phyloP scores from a whole-genome alignment of 2,888 invertebrate genomes.

The Drosophila borealis region DNA sequence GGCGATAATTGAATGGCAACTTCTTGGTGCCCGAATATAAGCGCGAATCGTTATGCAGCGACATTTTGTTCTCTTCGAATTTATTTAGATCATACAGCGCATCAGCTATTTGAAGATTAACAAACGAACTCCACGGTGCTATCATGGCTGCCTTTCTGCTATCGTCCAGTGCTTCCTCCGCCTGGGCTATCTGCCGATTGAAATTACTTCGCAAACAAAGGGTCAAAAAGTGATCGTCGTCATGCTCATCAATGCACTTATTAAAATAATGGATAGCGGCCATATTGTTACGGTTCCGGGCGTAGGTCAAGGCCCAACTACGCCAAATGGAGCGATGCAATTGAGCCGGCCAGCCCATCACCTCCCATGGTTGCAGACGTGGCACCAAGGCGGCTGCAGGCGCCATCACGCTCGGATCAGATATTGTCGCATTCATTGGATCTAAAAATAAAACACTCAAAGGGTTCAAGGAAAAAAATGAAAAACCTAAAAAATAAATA shows the following conservation, averaged over 20 bases:
- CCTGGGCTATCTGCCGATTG: slow-evolving; percentile 52
- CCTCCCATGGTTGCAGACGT: slow-evolving; percentile 45
- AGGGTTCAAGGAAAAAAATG: slow-evolving; percentile 7
- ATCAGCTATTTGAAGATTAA: slow-evolving; percentile 56
- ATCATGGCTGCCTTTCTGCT: slow-evolving; percentile 27
- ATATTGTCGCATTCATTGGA: slow-evolving; percentile 12
- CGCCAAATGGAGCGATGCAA: slow-evolving; percentile 53
- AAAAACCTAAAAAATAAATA: slow-evolving; percentile 5
- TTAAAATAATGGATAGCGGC: slow-evolving; percentile 61
- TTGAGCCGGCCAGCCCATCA: slow-evolving; percentile 37
- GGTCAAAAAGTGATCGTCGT: slow-evolving; percentile 31
- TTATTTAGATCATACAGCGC: slow-evolving; percentile 60
- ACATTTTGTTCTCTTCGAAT: slow-evolving; percentile 55
- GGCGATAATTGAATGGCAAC: slow-evolving; percentile 52
- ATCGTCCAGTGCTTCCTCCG: slow-evolving; percentile 51
- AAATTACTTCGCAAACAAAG: slow-evolving; percentile 64
- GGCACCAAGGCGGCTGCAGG: slow-evolving; percentile 9
- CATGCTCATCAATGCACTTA: slow-evolving; percentile 48
- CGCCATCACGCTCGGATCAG: background rate
- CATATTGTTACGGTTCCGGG: slow-evolving; percentile 34
- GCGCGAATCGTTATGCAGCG: slow-evolving; percentile 34
- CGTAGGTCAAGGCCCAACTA: slow-evolving; percentile 64
- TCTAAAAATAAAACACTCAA: slow-evolving; percentile 27
- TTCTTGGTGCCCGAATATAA: slow-evolving; percentile 41
- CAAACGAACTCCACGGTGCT: slow-evolving; percentile 12